A percentile compares a stretch with the other conserved stretches of the same genome.
Evolutionary conservation across 2,797 vertebrate species (phyloP).

Genomic region (Esox masquinongy): DNA sequence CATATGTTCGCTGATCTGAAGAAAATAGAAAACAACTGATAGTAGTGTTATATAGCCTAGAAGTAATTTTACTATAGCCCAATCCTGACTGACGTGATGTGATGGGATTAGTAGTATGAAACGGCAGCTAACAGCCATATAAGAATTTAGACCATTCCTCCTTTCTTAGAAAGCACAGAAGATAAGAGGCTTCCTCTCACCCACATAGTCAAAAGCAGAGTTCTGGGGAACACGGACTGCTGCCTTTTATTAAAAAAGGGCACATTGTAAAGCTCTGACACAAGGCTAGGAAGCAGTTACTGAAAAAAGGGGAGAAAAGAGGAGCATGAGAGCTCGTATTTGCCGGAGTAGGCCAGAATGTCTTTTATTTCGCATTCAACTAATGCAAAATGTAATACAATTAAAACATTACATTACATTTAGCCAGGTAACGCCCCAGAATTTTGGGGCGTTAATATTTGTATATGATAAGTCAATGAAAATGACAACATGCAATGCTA

Average conservation of each 20-base stretch:
- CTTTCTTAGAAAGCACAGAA: neutral
- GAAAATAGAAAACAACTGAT: neutral
- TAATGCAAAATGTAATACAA: constrained; percentile 41
- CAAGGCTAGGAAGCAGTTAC: constrained; percentile 38
- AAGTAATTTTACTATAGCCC: neutral
- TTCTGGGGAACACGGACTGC: constrained; percentile 13
- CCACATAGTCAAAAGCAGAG: constrained; percentile 1
- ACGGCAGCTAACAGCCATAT: too few species aligned
- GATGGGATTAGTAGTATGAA: neutral
- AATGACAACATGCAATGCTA: too few species aligned
- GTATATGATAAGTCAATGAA: too few species aligned
- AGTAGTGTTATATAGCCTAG: neutral
- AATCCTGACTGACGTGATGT: too few species aligned
- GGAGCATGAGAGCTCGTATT: constrained; percentile 24
- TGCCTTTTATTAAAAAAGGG: constrained; percentile 46
- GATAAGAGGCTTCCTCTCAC: neutral
- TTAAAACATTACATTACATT: constrained; percentile 47
- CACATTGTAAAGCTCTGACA: constrained; percentile 56
- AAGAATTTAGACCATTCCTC: constrained; percentile 2
- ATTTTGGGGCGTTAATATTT: too few species aligned
- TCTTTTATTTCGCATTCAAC: constrained; percentile 35
- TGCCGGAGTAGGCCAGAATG: constrained; percentile 24
- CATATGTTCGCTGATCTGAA: neutral
- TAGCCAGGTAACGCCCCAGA: too few species aligned
- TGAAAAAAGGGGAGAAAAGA: constrained; percentile 28